phyloP scores from a whole-genome alignment of 2,797 vertebrate genomes.

The Apogon talboti region DNA sequence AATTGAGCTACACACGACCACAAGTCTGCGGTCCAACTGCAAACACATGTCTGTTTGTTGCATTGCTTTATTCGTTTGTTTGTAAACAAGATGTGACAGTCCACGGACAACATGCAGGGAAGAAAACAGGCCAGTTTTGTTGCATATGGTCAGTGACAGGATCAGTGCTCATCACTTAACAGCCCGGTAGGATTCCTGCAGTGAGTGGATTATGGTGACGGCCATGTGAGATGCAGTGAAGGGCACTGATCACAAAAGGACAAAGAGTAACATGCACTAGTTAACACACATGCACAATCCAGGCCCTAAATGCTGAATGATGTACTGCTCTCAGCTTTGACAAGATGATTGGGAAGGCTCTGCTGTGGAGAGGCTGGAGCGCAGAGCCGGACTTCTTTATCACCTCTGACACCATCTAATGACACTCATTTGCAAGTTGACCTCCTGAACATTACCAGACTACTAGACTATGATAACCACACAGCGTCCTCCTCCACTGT shows the following conservation, averaged over 20 bases:
- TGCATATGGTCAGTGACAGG: constrained; percentile 28
- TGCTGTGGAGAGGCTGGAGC: constrained; percentile 66
- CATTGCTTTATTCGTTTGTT: constrained; percentile 51
- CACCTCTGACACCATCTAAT: constrained; percentile 83
- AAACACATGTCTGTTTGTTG: constrained; percentile 56
- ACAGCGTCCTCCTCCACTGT: constrained; percentile 8
- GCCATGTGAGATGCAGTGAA: constrained; percentile 50
- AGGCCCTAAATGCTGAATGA: constrained; percentile 62
- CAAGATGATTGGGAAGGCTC: constrained; percentile 73
- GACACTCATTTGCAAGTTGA: constrained; percentile 79
- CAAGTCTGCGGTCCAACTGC: constrained; percentile 52
- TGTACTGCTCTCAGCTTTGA: constrained; percentile 59
- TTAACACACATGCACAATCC: constrained; percentile 10
- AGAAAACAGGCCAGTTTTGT: constrained; percentile 44
- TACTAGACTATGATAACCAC: constrained; percentile 33
- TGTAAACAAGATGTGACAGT: constrained; percentile 57
- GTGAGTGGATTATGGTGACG: constrained; percentile 2
- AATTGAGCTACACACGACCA: constrained; percentile 40
- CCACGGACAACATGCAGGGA: constrained; percentile 13
- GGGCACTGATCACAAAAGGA: too few relatives aligned
- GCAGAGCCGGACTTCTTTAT: constrained; percentile 72
- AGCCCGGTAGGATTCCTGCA: constrained; percentile 1
- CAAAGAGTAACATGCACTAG: constrained; percentile 23
- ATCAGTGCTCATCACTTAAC: constrained; percentile 44
- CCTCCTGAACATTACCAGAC: constrained; percentile 72